Evolutionary conservation across 2,888 invertebrate genomes (phyloP), one percentile per base, ranked within the genome.

Genomic region (Chouioia cunea): DNA sequence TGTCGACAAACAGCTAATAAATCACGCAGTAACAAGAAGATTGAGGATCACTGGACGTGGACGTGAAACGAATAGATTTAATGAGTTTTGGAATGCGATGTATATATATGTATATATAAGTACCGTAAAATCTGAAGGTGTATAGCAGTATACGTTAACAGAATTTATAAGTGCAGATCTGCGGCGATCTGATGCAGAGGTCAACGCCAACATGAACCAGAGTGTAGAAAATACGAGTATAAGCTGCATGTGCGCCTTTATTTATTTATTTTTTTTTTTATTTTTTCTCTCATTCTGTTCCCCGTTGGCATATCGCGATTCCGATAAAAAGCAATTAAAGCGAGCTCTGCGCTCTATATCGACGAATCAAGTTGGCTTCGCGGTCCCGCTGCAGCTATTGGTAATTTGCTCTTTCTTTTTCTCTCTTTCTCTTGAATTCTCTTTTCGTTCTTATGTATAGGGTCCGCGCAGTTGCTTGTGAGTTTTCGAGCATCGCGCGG

Each of bases 301-400:
- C 20, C 67, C 67, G 52, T 60, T 36, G 36, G 36, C 68, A 69
- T 68, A 63, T 70, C 70, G 75, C 74, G 76, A 77, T 75, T 76
- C 76, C 73, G 76, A 78, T 77, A 78, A 77, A 78, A 76, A 74
- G 77, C 76, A 78, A 78, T 78, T 78, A 78, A 77, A 77, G 76
- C 74, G 75, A 76, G 76, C 74, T 74, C 6, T 6, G 72, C 65
- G 53, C 64, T 12, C 46, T 2, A 23, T 77, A 76, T 75, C 73
- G 66, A 70, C 54, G 58, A 52, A 68, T 56, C 71, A n/a, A n/a
- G 60, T 65, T 66, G n/a, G 23, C 46, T 62, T 53, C 57, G 20
- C 43, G 57, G 65, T 50, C 47, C 57, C 27, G 54, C 36, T 36
- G 36, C 27, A 56, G 23, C 65, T 71, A 57, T 71, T 62, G 52